Base-by-base conservation (phyloP, 30 jellyfish, hydroid and myxozoan genomes). In the Aurelia aurita complex sp. Pacific region DNA sequence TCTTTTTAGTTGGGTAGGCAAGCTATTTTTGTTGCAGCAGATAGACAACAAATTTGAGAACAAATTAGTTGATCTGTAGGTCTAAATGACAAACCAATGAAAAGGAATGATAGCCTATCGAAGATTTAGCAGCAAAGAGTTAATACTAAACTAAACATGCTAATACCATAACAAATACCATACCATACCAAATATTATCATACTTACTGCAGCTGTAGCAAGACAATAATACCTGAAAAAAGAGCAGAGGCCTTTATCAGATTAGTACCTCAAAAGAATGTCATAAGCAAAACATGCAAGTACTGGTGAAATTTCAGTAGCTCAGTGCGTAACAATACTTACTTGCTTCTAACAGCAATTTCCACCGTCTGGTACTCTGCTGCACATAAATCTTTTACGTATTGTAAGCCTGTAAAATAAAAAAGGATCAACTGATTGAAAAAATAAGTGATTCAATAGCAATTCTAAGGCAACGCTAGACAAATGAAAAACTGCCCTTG, bases 131-230 rank as follows among this genome's bases (percentile, higher is more conserved):
- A 38, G 50, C 50, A 38, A 38, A 38, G 50, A 4, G 50, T 38
- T 38, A 38, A 38, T 38, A 38, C 29, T 23, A 23, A 23, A 38
- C 29, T 23, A 23, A 23, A 23, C 29, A 23, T 23, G 29, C 29
- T 23, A 23, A 23, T 23, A 23, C 29, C 29, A 23, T 23, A 23
- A 0, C 29, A 23, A 23, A 23, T 23, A 23, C 29, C 29, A 23
- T 23, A 23, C 29, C 29, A 23, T 23, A 23, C 29, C 0, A 23
- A 23, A 23, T 23, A 23, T 23, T 23, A 0, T 0, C 61, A n/a
- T 6, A 79, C 98, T 87, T 82, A 92, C 98, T 5, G 98, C 97
- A 7, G 98, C 90, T 10, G 98, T 87, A 16, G 98, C 98, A 15
- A 92, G 85, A 85, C 98, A 92, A 75, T 92, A 92, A 65, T 92